Percentiles rank a stretch among this genome's conserved stretches.
Conservation (phyloP, 1,140 invertebrate genomes). For the Eriosoma lanigerum region DNA sequence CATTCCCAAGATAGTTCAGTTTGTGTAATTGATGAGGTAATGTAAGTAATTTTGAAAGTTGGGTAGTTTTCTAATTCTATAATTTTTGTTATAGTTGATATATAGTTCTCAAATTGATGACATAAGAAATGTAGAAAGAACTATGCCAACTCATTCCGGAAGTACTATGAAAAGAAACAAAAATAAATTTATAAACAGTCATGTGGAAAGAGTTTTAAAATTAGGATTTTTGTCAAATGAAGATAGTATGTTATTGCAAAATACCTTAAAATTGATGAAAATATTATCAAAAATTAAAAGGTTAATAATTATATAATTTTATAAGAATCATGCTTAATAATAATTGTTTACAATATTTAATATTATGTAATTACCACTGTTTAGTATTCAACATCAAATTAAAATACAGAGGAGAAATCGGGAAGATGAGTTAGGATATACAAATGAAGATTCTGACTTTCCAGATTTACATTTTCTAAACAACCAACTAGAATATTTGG, state of each 20-base stretch:
- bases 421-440: background rate
- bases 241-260: slow-evolving; percentile 19
- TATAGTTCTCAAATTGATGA: slow-evolving; percentile 16
- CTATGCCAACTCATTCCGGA: slow-evolving; percentile 7
- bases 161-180: background rate
- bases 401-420: slow-evolving; percentile 11
- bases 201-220: slow-evolving; percentile 18
- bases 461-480: slow-evolving; percentile 3
- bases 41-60: background rate
- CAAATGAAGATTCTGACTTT: background rate
- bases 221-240: slow-evolving; percentile 28
- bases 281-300: slow-evolving; percentile 34
- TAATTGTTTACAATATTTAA: background rate
- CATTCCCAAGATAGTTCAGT: background rate
- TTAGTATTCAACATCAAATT: slow-evolving; percentile 29
- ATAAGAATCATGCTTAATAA: too few relatives aligned
- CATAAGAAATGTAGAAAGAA: slow-evolving; percentile 17
- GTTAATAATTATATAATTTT: background rate
- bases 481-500: background rate
- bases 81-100: background rate
- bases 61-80: background rate
- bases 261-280: slow-evolving; percentile 38
- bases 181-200: slow-evolving; percentile 6
- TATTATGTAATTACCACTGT: too few relatives aligned
- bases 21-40: slow-evolving; percentile 7